phyloP scores from a whole-genome alignment of 2,888 invertebrate species.

The Sarcophaga subvicina region DNA sequence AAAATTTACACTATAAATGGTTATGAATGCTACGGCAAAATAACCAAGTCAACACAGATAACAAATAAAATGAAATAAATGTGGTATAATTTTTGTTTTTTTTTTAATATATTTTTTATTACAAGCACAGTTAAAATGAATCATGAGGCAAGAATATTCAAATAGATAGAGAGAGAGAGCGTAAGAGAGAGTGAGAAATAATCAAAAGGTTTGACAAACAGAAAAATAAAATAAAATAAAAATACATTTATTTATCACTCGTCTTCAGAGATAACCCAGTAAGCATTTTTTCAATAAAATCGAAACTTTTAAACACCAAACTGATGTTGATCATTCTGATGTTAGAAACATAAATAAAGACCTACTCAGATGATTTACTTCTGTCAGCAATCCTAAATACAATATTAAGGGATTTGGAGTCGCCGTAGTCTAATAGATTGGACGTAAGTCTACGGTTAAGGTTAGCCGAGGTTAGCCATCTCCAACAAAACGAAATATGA shows the following conservation, averaged over 20 bases:
- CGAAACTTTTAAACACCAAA: too few relatives aligned
- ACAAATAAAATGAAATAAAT: neutral
- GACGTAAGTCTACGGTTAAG: too few relatives aligned
- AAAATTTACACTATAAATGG: neutral
- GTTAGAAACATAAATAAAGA: too few relatives aligned
- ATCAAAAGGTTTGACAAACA: neutral
- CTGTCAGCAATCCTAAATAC: too few relatives aligned
- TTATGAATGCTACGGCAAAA: neutral
- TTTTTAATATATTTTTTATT: neutral
- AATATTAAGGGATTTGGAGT: too few relatives aligned
- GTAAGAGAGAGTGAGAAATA: neutral
- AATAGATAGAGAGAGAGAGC: neutral
- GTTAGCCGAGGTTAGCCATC: too few relatives aligned
- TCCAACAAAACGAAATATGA: too few relatives aligned
- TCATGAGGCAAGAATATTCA: neutral
- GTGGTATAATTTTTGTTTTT: neutral
- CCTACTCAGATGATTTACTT: too few relatives aligned
- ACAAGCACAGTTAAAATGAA: neutral
- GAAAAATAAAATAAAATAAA: neutral
- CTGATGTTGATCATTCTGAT: too few relatives aligned
- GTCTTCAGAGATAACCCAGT: neutral
- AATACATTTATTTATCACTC: neutral
- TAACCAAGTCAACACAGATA: neutral
- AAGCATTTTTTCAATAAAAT: neutral
- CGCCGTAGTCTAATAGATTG: too few relatives aligned